Evolutionary conservation across 2,888 invertebrate genomes (phyloP), one percentile per base, ranked within the genome.

Genomic region (Ophioninae sp.): DNA sequence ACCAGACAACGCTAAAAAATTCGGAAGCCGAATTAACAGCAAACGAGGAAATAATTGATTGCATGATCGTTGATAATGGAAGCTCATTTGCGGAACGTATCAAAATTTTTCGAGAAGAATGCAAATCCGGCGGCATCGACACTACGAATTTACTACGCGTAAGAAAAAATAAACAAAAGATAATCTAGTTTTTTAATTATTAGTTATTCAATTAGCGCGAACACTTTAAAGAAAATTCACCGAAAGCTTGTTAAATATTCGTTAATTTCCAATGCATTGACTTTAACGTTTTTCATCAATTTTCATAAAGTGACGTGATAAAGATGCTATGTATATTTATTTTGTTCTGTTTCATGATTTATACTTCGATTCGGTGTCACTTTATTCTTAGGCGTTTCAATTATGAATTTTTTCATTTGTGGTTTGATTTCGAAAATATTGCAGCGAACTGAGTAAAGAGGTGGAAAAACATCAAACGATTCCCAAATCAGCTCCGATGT

Each of bases 401-500:
- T 13, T 13, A 44, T 44, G 1, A 10, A 44, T 44, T 44, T 2
- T 44, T 44, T 13, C 1, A 44, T 9, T 9, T 30, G 22, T 79
- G 30, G 68, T 73, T 83, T 68, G 20, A 85, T 58, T 41, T 56
- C 51, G 69, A 68, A 74, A 87, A 74, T 87, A 87, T 83, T 91
- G 91, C 85, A 88, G 85, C 75, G 85, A 79, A 59, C 22, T 87
- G 3, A 73, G 79, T 22, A 74, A 81, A 6, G 79, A 65, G 2
- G 68, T 87, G 7, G 85, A 88, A 39, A 78, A 91, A 74, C 89
- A 90, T 9, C 87, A 88, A 41, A 83, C 89, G 79, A 83, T 87
- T 78, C 91, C 91, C 87, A 90, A 90, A 8, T 87, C 88, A 0
- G 81, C 86, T 0, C 69, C 74, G 10, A 89, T 91, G 88, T 92